Conservation (phyloP, 2,797 vertebrate genomes). For the Zonotrichia albicollis region DNA sequence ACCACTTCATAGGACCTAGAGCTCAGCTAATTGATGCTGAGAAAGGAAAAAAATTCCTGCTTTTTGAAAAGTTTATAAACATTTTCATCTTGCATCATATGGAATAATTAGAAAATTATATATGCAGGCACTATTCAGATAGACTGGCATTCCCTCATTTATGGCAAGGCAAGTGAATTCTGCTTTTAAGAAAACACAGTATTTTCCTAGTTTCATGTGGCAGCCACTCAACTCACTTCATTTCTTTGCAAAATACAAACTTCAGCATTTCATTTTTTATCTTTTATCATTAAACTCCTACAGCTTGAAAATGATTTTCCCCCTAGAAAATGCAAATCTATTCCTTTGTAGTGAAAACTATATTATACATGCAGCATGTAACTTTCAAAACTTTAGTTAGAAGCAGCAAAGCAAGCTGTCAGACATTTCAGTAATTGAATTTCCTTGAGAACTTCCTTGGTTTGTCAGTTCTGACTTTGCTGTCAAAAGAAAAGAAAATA, state of each 20-base stretch:
- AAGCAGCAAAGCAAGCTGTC: slow-evolving; percentile 75
- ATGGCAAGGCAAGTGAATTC: slow-evolving; percentile 42
- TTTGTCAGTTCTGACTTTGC: slow-evolving; percentile 77
- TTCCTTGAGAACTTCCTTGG: slow-evolving; percentile 75
- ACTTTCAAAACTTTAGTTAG: slow-evolving; percentile 75
- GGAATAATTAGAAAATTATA: slow-evolving; percentile 43
- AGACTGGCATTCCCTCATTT: slow-evolving; percentile 43
- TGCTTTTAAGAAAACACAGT: slow-evolving; percentile 57
- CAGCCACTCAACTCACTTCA: slow-evolving; percentile 58
- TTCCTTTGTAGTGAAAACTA: slow-evolving; percentile 61
- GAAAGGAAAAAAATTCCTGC: neutral
- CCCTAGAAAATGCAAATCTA: slow-evolving; percentile 63
- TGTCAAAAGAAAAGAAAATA: slow-evolving; percentile 77
- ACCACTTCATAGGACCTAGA: neutral
- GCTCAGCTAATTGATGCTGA: neutral
- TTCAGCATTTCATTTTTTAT: slow-evolving; percentile 57
- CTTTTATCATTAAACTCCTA: slow-evolving; percentile 63
- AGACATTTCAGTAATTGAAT: slow-evolving; percentile 79
- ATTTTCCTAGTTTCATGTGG: slow-evolving; percentile 63
- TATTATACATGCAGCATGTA: slow-evolving; percentile 68
- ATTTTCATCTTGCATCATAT: neutral
- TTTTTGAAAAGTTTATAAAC: neutral
- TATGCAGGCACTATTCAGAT: neutral
- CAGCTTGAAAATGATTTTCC: slow-evolving; percentile 65
- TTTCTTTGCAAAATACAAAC: slow-evolving; percentile 53